Evolutionary conservation across 2,113 vertebrate genomes (phyloP), one percentile per base, ranked within the genome.

Genomic region (Pavo muticus): DNA sequence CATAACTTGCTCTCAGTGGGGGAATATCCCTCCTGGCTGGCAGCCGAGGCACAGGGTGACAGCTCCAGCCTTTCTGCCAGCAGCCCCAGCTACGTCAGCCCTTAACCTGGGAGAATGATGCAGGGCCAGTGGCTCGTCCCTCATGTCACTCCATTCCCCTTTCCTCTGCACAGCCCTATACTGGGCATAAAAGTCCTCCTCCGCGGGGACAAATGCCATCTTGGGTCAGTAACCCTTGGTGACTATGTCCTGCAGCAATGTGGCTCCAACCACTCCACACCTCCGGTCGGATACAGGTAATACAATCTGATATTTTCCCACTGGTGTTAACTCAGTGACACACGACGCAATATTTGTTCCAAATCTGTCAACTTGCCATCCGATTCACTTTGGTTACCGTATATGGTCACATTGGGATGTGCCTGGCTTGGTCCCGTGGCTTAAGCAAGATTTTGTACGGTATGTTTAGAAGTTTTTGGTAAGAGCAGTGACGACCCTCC

Each of bases 361-460:
- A 69, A 93, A 91, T 94, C 90, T 97, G 97, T 96, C 95, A 96
- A 81, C 77, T 96, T 96, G 97, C 94, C 95, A 96, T 96, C 82
- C 21, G 93, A 88, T 97, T 96, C 81, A 3, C 5, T 0, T 91
- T 76, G 93, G 91, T 96, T 92, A 95, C 96, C 88, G 67, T 97
- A 95, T 96, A 97, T 83, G 94, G 96, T 96, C 84, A 92, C 37
- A 0, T 1, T 59, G 84, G 94, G 89, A 70, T 87, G 82, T 88
- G 83, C 91, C 74, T 85, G 82, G 82, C 87, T 90, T 72, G 87
- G 94, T 64, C 86, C 71, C 5, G 2, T 88, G 86, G 89, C 90
- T 94, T 79, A 86, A 93, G 24, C 74, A 45, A 89, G 91, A 88
- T 96, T 91, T 89, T 37, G 2, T 72, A 54, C 35, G 85, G 87